Percentiles rank a stretch among this genome's conserved stretches.
Evolutionary conservation across 2,113 vertebrate genomes (phyloP).

Genomic region (Atlantisia rogersi): DNA sequence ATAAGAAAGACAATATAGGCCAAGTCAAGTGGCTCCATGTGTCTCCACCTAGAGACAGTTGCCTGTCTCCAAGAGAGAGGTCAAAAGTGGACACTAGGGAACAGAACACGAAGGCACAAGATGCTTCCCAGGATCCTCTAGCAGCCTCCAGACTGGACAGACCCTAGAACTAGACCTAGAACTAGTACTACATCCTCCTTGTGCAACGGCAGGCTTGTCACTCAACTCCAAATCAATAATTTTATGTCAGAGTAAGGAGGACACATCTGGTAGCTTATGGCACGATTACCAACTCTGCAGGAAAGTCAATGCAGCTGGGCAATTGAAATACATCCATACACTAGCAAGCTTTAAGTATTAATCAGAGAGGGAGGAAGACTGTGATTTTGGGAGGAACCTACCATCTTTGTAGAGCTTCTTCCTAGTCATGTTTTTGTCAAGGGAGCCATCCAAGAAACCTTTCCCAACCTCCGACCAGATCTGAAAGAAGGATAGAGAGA

Average conservation of each 20-base stretch:
- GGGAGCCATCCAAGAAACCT: slow-evolving; percentile 92
- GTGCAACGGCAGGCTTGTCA: not conserved
- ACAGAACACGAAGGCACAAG: not conserved
- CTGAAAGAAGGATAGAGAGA: slow-evolving; percentile 72
- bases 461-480: slow-evolving; percentile 97
- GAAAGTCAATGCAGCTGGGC: not conserved
- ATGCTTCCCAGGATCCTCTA: not conserved
- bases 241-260: not conserved
- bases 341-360: not conserved
- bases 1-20: not conserved
- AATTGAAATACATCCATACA: not conserved
- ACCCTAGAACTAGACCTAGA: not conserved
- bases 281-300: not conserved
- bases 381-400: slow-evolving; percentile 60
- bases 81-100: not conserved
- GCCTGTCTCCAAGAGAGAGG: not conserved
- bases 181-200: not conserved
- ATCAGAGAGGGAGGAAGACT: not conserved
- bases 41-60: not conserved
- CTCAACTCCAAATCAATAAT: not conserved
- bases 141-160: not conserved
- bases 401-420: slow-evolving; percentile 89
- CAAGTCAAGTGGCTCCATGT: not conserved
- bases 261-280: not conserved
- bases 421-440: slow-evolving; percentile 89